Evolutionary conservation across 2,797 vertebrate species (phyloP).

Genomic region (Chloroceryle inda): DNA sequence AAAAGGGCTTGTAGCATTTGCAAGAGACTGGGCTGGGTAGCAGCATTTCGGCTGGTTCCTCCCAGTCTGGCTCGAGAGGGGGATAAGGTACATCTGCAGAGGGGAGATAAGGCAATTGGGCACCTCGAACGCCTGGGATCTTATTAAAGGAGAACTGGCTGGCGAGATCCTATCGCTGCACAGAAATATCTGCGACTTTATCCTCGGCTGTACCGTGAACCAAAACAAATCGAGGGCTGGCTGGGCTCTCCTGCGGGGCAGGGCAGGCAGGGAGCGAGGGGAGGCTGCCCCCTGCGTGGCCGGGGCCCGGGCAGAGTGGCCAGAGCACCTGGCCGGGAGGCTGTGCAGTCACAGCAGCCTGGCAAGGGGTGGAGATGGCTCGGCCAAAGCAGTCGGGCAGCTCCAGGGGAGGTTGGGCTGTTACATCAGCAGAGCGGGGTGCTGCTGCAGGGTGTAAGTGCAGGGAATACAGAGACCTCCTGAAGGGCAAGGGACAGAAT

Average conservation of each 20-base stretch:
- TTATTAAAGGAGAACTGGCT: constrained; percentile 12
- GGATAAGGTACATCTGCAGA: neutral
- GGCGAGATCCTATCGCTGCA: neutral
- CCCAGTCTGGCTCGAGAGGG: neutral
- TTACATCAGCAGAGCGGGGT: neutral
- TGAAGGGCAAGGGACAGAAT: neutral
- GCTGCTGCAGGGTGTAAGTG: neutral
- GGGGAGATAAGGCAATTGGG: constrained; percentile 42
- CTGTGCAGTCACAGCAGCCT: accelerated
- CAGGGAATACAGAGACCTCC: neutral
- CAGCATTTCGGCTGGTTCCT: neutral
- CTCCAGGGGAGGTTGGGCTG: accelerated
- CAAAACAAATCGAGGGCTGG: neutral
- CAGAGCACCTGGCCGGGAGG: accelerated
- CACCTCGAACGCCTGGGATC: neutral
- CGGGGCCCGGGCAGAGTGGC: accelerated
- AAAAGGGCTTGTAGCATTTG: neutral
- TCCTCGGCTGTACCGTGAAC: neutral
- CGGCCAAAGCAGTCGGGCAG: neutral
- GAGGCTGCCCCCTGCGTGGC: accelerated
- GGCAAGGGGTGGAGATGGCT: neutral
- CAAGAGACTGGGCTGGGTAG: neutral
- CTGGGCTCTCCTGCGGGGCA: neutral
- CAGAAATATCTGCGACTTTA: neutral
- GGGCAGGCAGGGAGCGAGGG: neutral